Base-by-base conservation (phyloP, 2,888 invertebrate species). In the Amphiduros pacificus region DNA sequence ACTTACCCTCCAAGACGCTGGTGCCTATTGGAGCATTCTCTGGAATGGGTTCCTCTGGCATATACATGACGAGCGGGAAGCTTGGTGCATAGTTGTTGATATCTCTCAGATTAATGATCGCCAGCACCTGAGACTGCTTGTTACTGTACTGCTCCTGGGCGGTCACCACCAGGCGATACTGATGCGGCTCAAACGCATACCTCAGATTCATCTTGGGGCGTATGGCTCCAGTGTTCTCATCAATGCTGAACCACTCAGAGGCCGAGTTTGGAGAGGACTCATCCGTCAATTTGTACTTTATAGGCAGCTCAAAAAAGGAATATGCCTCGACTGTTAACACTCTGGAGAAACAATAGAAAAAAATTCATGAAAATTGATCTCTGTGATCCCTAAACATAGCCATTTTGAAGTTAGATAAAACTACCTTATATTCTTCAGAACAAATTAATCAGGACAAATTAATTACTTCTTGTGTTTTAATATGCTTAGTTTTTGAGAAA, bases 291-390 rank as follows among this genome's bases (percentile, higher is more conserved):
- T 49, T 41, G 49, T 65, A 66, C 27, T 27, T 32, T 5, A 70
- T 49, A 4, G 63, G 41, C 2, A 69, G 51, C 40, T 63, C 64
- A 31, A 69, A 68, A 61, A 70, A 70, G 22, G 70, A 70, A 28
- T 55, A 57, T 28, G 68, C 67, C 27, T 55, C 29, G 5, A 70
- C 49, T 31, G 14, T 57, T 17, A 40, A 58, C 11, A 68, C 60
- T 14, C 70, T 70, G 58, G n/a, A 57, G n/a, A 32, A n/a, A n/a
- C n/a, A n/a, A n/a, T n/a, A 31, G 2, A 54, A 22, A 14, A 14
- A 60, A 54, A 9, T 29, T n/a, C 24, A 20, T 32, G 3, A 44
- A 55, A 41, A 44, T 28, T 27, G 22, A 9, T 6, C 51, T 26
- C 26, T 17, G 6, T 20, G 20, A 48, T 20, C n/a, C n/a, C n/a